Evolutionary conservation across 2,797 vertebrate genomes (phyloP), one percentile per base, ranked within the genome.

Genomic region (Tangara arthus): DNA sequence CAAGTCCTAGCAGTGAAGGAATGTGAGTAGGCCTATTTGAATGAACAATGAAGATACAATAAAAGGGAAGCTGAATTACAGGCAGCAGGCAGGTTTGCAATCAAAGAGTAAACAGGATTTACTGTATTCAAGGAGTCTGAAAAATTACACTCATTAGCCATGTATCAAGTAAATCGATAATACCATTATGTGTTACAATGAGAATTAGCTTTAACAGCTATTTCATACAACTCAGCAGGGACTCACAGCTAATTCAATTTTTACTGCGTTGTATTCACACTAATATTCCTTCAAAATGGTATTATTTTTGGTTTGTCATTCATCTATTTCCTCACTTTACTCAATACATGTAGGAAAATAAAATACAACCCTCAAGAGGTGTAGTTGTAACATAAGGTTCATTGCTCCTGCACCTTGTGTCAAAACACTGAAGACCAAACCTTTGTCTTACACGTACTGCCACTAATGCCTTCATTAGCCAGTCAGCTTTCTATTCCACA

Each of bases 101-200:
- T 90, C 23, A 89, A 82, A 83, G 50, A 83, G 47, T 88, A 96
- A 94, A 89, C 81, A 93, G 70, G 85, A 95, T 95, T 94, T 95
- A 90, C 87, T 76, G 60, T 96, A 95, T 93, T 93, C 87, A 84
- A 82, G 80, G 70, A 89, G 49, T 56, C 77, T 96, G 87, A 91
- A 89, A 93, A 96, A 96, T 95, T 85, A 50, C 49, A 91, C 76
- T 94, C 46, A 92, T 94, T 96, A 95, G 83, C 85, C 78, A 50
- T 87, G 22, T 90, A 81, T 78, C 61, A 60, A 86, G 82, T 68
- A 83, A 91, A 76, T 93, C 93, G 2, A 93, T 96, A 97, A 94
- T 79, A 86, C 60, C 39, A 91, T 93, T 92, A 92, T 78, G 85
- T 87, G 89, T 72, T 96, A 94, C 72, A 80, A 57, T 32, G 60